These are phyloP conservation scores for Triplophysa yarkandensis DNA, from an alignment of 2,797 vertebrate genomes.

Conservation along the genomic window DNA sequence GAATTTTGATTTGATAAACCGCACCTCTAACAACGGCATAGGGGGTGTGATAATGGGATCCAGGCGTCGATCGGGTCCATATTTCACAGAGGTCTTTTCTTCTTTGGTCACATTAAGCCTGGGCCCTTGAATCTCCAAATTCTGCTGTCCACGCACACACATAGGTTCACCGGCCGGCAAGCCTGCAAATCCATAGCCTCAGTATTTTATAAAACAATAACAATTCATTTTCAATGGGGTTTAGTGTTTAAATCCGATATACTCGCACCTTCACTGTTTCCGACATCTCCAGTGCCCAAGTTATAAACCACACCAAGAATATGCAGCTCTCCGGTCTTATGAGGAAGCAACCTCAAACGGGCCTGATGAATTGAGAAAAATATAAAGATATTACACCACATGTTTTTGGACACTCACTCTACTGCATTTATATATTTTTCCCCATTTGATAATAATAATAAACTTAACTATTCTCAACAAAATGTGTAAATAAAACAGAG, in stretches of 20 bases:
- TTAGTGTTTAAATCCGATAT: not conserved
- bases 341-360: constrained; percentile 91
- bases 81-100: constrained; percentile 90
- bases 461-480: no score
- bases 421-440: no score
- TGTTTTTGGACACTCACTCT: no score
- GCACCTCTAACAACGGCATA: constrained; percentile 97
- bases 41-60: constrained; percentile 89
- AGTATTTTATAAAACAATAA: not conserved
- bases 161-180: constrained; percentile 73
- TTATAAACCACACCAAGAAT: constrained; percentile 93
- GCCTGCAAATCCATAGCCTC: constrained; percentile 45
- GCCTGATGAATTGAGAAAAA: constrained; percentile 72
- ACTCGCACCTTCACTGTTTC: constrained; percentile 82
- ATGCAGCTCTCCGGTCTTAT: constrained; percentile 90
- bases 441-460: no score
- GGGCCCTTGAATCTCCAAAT: constrained; percentile 92
- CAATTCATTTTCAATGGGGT: not conserved
- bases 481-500: no score
- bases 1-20: constrained; percentile 7
- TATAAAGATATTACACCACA: not conserved
- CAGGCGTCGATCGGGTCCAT: constrained; percentile 90
- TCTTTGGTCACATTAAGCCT: constrained; percentile 95
- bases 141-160: constrained; percentile 88
- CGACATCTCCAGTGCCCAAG: constrained; percentile 76